Percentiles rank a stretch among this genome's conserved stretches.
These are phyloP conservation scores for Limosa lapponica DNA, from an alignment of 2,797 vertebrate species.

Conservation along the genomic window DNA sequence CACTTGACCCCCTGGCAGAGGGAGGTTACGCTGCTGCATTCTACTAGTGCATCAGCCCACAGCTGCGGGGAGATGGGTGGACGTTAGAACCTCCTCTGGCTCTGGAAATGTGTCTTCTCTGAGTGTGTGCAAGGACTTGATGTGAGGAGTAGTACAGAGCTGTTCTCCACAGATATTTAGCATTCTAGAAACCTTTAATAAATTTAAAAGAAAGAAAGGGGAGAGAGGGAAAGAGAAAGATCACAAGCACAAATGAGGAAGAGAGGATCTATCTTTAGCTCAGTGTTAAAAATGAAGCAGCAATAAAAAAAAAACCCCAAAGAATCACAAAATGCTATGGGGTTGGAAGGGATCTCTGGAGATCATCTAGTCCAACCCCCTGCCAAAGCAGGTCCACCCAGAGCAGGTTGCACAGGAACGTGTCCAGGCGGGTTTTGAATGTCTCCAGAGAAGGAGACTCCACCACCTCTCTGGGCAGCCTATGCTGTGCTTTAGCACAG, in stretches of 20 bases:
- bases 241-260: neutral
- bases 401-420: no score
- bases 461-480: no score
- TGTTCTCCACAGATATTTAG: neutral
- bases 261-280: neutral
- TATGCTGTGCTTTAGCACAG: neutral
- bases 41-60: neutral
- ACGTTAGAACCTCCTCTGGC: neutral
- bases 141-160: neutral
- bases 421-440: no score
- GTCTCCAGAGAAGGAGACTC: no score
- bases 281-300: neutral
- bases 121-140: neutral
- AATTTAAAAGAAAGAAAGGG: neutral
- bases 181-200: neutral
- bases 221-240: neutral
- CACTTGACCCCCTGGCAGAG: neutral
- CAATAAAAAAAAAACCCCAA: fast-evolving
- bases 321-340: neutral
- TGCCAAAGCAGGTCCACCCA: no score
- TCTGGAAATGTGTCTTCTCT: neutral
- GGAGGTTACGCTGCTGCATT: neutral
- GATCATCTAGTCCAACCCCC: no score
- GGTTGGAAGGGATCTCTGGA: no score
- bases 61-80: neutral